These are phyloP conservation scores for Drosophila pruinosa DNA, from an alignment of 1,140 invertebrate species.

Conservation along the genomic window DNA sequence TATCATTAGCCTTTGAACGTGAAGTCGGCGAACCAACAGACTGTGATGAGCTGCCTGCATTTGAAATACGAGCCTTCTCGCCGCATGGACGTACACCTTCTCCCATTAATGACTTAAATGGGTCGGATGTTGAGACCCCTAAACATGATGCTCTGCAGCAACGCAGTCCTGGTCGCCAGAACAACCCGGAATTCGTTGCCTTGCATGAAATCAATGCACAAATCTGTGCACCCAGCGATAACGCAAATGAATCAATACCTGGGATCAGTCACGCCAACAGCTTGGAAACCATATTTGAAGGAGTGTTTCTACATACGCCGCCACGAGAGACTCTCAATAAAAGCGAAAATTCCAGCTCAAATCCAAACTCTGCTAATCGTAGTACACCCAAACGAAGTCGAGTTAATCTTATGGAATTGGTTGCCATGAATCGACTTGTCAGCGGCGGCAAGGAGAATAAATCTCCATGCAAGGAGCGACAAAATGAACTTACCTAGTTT, in stretches of 20 bases:
- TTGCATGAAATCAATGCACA: slow-evolving; percentile 77
- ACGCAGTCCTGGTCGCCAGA: slow-evolving; percentile 22
- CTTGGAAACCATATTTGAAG: slow-evolving; percentile 78
- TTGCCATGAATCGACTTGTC: slow-evolving; percentile 63
- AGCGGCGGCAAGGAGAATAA: slow-evolving; percentile 61
- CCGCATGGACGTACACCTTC: slow-evolving; percentile 75
- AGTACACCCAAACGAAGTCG: slow-evolving; percentile 60
- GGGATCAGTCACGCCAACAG: slow-evolving; percentile 48
- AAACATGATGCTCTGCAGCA: slow-evolving; percentile 35
- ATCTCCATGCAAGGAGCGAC: slow-evolving; percentile 41
- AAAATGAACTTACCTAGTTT: slow-evolving; percentile 41
- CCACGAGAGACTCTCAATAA: slow-evolving; percentile 56
- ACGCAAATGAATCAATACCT: slow-evolving; percentile 35
- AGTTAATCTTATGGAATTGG: slow-evolving; percentile 64
- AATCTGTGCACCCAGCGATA: slow-evolving; percentile 72
- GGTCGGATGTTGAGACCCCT: slow-evolving; percentile 52
- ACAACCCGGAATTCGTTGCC: slow-evolving; percentile 72
- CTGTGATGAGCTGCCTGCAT: slow-evolving; percentile 72
- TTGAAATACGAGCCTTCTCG: slow-evolving; percentile 71
- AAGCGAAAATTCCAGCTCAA: slow-evolving; percentile 21
- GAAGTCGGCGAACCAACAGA: slow-evolving; percentile 43
- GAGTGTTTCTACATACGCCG: slow-evolving; percentile 75
- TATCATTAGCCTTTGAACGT: slow-evolving; percentile 69
- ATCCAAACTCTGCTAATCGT: slow-evolving; percentile 20
- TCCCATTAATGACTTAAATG: slow-evolving; percentile 66